A percentile compares a stretch with the other conserved stretches of the same genome.
Evolutionary conservation across 2,797 vertebrate species (phyloP).

Genomic region (Merluccius polli): DNA sequence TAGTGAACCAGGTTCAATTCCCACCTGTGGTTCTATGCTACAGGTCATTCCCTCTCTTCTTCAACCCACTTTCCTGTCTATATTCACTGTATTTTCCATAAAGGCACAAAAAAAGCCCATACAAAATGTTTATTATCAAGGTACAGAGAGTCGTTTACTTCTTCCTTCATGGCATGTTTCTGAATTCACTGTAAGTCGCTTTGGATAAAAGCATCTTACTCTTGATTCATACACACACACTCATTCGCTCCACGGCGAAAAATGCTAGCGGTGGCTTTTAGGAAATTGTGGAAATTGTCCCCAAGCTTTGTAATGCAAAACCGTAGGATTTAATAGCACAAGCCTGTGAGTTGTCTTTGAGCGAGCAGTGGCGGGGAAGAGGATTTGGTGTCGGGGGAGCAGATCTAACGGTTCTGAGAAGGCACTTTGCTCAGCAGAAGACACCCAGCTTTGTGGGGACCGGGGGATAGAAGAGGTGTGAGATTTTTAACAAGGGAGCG

Average conservation of each 20-base stretch:
- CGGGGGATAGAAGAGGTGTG: constrained; percentile 29
- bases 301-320: constrained; percentile 55
- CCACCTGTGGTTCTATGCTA: too few species aligned
- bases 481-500: constrained; percentile 63
- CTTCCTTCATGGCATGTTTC: too few species aligned
- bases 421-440: constrained; percentile 48
- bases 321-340: constrained; percentile 54
- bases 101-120: too few species aligned
- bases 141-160: too few species aligned
- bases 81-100: too few species aligned
- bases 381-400: constrained; percentile 3
- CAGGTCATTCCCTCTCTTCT: too few species aligned
- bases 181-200: too few species aligned
- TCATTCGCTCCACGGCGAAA: background rate
- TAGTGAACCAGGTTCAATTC: too few species aligned
- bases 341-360: constrained; percentile 34
- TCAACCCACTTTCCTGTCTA: too few species aligned
- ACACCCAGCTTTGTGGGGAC: constrained; percentile 55
- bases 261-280: background rate
- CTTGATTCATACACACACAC: background rate
- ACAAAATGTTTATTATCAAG: too few species aligned
- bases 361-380: background rate
- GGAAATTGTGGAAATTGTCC: background rate
- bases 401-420: constrained; percentile 59
- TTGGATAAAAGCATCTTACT: too few species aligned